phyloP scores from a whole-genome alignment of 1,140 invertebrate genomes.

The Leptinotarsa defecta region DNA sequence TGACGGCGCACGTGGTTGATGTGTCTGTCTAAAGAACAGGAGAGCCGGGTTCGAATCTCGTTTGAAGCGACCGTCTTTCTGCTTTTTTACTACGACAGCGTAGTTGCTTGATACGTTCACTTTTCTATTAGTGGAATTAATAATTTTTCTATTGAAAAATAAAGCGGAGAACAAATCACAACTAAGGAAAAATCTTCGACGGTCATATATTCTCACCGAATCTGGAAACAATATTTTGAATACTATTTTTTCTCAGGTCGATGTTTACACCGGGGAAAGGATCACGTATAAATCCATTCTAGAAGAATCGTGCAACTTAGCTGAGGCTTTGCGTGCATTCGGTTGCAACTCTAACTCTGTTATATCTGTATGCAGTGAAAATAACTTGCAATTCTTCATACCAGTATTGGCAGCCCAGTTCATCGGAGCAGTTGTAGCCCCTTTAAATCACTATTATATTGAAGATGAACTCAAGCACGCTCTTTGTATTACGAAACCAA shows the following conservation, averaged over 20 bases:
- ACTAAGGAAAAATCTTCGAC: not conserved
- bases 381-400: conserved; percentile 60
- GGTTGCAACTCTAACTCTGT: conserved; percentile 43
- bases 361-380: conserved; percentile 63
- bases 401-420: conserved; percentile 59
- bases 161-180: not conserved
- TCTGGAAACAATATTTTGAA: not conserved
- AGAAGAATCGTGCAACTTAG: conserved; percentile 32
- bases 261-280: conserved; percentile 31
- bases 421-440: conserved; percentile 60
- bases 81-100: too few species aligned
- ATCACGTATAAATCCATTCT: conserved; percentile 33
- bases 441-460: conserved; percentile 63
- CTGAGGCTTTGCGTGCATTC: conserved; percentile 31
- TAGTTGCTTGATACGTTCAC: not conserved
- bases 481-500: conserved; percentile 59
- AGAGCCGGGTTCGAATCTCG: too few species aligned
- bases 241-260: conserved; percentile 35
- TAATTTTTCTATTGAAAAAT: not conserved
- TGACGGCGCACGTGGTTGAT: too few species aligned
- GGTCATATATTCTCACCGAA: not conserved
- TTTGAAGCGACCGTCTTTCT: too few species aligned
- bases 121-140: not conserved
- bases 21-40: too few species aligned
- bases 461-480: conserved; percentile 59